Percentiles rank a stretch among this genome's conserved stretches.
These are phyloP conservation scores for Actinopyga echinites DNA, from an alignment of 53 echinoderm and acorn worm genomes.

Conservation along the genomic window DNA sequence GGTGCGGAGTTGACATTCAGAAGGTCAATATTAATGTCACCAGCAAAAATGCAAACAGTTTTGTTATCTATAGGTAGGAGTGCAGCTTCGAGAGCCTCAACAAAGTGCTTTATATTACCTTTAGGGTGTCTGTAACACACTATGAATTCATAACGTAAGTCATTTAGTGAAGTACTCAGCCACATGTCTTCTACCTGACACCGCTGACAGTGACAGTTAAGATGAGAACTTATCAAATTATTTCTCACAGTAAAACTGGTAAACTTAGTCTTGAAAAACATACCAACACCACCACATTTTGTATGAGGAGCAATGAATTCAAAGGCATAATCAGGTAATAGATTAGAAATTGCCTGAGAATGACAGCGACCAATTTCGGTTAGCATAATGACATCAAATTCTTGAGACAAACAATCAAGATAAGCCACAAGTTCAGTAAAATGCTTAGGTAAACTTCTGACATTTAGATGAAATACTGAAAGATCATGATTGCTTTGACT, in stretches of 20 bases:
- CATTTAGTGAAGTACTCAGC: neutral
- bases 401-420: neutral
- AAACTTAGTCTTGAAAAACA: neutral
- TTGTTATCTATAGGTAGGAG: neutral
- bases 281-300: conserved; percentile 13
- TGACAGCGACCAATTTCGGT: neutral
- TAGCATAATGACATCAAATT: conserved; percentile 7
- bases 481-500: neutral
- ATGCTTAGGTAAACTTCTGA: neutral
- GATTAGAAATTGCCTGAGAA: neutral
- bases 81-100: neutral
- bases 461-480: neutral
- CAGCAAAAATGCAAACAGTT: neutral
- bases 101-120: neutral
- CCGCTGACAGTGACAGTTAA: neutral
- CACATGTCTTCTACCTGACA: neutral
- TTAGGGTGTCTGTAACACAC: neutral
- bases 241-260: neutral
- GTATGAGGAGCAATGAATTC: neutral
- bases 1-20: neutral
- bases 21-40: neutral
- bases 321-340: neutral
- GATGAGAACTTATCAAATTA: neutral
- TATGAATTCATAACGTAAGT: neutral
- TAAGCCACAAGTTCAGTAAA: neutral